phyloP scores from a whole-genome alignment of 2,113 vertebrate species.

The Myiozetetes cayanensis region DNA sequence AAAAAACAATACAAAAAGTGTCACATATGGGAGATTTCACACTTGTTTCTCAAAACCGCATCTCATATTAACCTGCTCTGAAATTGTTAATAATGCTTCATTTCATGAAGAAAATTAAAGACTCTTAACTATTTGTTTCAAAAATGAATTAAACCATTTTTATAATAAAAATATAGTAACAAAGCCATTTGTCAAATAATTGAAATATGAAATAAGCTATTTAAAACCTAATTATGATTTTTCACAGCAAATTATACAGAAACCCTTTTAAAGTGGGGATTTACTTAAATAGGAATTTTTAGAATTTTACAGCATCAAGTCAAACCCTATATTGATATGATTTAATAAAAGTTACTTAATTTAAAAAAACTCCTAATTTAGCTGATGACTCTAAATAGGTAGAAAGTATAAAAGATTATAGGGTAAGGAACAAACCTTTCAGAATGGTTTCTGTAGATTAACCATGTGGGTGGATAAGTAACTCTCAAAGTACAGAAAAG shows the following conservation, averaged over 20 bases:
- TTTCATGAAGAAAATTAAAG: not conserved
- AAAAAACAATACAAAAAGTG: not conserved
- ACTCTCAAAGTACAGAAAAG: not conserved
- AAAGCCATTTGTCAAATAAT: not conserved
- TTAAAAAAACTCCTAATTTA: not conserved
- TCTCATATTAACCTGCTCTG: not conserved
- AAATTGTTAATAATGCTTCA: not conserved
- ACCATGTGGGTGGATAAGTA: constrained; percentile 20
- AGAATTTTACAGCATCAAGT: not conserved
- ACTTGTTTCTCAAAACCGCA: not conserved
- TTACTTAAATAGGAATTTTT: not conserved
- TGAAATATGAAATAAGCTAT: not conserved
- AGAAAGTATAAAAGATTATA: not conserved
- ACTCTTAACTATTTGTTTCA: not conserved
- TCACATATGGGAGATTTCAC: not conserved
- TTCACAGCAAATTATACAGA: not conserved
- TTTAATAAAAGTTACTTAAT: not conserved
- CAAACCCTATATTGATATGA: not conserved
- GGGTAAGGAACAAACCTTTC: constrained; percentile 2
- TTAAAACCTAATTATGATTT: not conserved
- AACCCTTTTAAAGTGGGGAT: not conserved
- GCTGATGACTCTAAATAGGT: not conserved
- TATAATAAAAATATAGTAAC: not conserved
- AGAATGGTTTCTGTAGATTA: constrained; percentile 7
- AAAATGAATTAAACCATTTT: not conserved